phyloP scores from a whole-genome alignment of 2,113 vertebrate genomes.

The Leptodactylus fuscus region DNA sequence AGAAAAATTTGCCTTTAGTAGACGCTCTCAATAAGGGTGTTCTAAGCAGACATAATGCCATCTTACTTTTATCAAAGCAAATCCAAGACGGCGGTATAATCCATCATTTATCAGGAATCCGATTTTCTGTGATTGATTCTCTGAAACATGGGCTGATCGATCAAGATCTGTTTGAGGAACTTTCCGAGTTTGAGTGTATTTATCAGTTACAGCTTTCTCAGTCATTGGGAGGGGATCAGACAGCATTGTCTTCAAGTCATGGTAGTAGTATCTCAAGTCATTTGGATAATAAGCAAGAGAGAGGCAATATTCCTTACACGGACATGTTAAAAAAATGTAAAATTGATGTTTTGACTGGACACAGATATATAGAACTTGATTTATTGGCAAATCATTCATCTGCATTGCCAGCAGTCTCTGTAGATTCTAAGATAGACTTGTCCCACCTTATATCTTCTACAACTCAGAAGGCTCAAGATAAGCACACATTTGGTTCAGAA shows the following conservation, averaged over 20 bases:
- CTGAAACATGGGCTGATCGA: conserved; percentile 78
- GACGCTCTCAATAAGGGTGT: conserved; percentile 80
- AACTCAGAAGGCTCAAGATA: conserved; percentile 85
- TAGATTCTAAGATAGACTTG: conserved; percentile 76
- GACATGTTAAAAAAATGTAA: conserved; percentile 87
- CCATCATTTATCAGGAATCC: conserved; percentile 86
- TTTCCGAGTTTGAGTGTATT: conserved; percentile 77
- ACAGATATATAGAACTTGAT: conserved; percentile 86
- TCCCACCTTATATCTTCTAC: conserved; percentile 75
- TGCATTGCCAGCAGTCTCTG: conserved; percentile 69
- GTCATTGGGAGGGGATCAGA: neutral
- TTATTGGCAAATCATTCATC: conserved; percentile 72
- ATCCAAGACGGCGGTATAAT: conserved; percentile 89
- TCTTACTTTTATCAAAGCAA: conserved; percentile 81
- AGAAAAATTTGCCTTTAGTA: conserved; percentile 74
- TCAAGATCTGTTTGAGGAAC: conserved; percentile 72
- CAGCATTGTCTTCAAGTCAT: neutral
- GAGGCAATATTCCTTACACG: conserved; percentile 81
- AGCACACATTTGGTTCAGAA: conserved; percentile 76
- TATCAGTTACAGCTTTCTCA: neutral
- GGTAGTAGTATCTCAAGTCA: neutral
- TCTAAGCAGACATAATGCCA: conserved; percentile 74
- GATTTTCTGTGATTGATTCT: conserved; percentile 82
- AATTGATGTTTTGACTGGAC: conserved; percentile 88
- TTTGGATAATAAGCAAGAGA: conserved; percentile 79